phyloP scores from a whole-genome alignment of 2,113 vertebrate species.

The Cacatua alba region DNA sequence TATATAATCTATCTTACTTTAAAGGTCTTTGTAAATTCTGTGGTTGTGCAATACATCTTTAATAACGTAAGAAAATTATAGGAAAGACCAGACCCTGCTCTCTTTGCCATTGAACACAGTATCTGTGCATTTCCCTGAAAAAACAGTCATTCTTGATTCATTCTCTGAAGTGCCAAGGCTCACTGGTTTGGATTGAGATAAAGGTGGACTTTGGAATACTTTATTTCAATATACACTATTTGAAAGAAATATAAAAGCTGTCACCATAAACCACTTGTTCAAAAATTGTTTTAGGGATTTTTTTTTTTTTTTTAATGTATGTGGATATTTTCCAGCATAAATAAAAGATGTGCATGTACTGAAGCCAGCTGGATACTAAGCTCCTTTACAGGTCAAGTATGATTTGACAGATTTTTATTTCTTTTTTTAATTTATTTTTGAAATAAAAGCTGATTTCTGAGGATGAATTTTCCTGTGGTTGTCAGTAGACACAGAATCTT shows the following conservation, averaged over 20 bases:
- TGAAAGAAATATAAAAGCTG: not conserved
- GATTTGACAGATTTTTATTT: not conserved
- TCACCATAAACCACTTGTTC: not conserved
- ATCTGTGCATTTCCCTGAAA: not conserved
- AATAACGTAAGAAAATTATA: not conserved
- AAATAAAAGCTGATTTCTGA: not conserved
- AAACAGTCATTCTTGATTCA: not conserved
- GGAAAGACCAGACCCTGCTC: not conserved
- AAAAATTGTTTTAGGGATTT: not conserved
- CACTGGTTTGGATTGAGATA: not conserved
- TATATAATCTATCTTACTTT: not conserved
- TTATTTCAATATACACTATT: not conserved
- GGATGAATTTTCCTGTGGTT: conserved; percentile 5
- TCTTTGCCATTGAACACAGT: not conserved
- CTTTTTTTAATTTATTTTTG: conserved; percentile 1
- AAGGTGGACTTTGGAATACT: not conserved
- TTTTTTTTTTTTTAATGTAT: not conserved
- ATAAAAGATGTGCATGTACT: not conserved
- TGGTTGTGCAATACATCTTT: not conserved
- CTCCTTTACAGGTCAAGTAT: not conserved
- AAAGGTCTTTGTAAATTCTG: not conserved
- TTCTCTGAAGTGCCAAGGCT: not conserved
- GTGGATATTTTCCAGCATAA: not conserved
- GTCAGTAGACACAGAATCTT: conserved; percentile 17
- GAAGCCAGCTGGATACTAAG: not conserved